Base-by-base conservation (phyloP, 2,113 vertebrate genomes). In the Menura novaehollandiae region DNA sequence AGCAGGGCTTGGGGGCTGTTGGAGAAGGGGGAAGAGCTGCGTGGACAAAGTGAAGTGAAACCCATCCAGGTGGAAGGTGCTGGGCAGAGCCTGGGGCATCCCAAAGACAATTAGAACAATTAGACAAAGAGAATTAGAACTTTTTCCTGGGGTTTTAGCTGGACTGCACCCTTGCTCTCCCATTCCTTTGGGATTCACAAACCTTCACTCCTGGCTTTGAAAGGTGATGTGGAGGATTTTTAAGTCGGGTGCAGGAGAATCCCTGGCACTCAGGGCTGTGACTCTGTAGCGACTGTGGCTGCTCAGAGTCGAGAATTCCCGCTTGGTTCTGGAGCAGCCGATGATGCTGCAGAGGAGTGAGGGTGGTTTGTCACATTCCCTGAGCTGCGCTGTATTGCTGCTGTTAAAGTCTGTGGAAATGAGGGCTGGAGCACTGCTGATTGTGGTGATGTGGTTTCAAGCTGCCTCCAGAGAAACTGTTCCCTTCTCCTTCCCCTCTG, bases 301-400 rank as follows among this genome's bases (percentile, higher is more conserved):
- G 55, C 91, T 59, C 39, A 2, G 37, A 26, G 60, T 3, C 26
- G 51, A 10, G 2, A 10, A 7, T 10, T 35, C 30, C 46, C 47
- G 0, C 55, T 41, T 14, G 14, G 1, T 33, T 64, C 75, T 47
- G 0, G 0, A 52, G 6, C 30, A 28, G 67, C 27, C 9, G 6
- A 2, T 6, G 8, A 15, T 4, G 6, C 24, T 43, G 55, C 37
- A 4, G 51, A 32, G 24, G 4, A 20, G 32, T 0, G 18, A 16
- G 22, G 41, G 30, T 7, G 47, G 4, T 0, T 11, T 52, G 44
- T 21, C 35, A 49, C 2, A 24, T 9, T 10, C 73, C 21, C 66
- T 11, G 43, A 37, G 68, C 46, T 10, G 16, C 15, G 5, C 5
- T 18, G 28, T 16, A 3, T 5, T 9, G 33, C 62, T 37, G 46